phyloP scores from a whole-genome alignment of 2,888 invertebrate genomes.

The Syritta pipiens region DNA sequence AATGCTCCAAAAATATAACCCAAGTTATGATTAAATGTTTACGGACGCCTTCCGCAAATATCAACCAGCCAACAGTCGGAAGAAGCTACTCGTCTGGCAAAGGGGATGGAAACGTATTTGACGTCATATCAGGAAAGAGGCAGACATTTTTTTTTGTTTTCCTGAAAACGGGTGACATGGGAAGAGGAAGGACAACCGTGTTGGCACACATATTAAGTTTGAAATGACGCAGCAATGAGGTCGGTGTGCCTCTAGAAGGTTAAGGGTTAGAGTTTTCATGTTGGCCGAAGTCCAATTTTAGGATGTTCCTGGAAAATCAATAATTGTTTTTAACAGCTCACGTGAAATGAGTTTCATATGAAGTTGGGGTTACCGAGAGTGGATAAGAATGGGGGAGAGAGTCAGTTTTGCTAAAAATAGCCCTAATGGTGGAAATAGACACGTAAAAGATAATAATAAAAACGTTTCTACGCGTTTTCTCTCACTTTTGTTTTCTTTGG shows the following conservation, averaged over 20 bases:
- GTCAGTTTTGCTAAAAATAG: too few relatives aligned
- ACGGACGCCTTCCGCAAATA: neutral
- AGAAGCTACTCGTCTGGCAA: neutral
- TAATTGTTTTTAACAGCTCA: neutral
- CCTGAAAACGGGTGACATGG: too few relatives aligned
- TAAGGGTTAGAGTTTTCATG: conserved; percentile 21
- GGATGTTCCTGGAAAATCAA: neutral
- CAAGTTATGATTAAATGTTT: neutral
- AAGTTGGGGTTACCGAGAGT: neutral
- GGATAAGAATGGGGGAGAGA: neutral
- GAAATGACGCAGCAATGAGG: conserved; percentile 17
- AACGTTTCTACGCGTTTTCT: too few relatives aligned
- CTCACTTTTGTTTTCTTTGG: too few relatives aligned
- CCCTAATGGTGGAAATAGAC: too few relatives aligned
- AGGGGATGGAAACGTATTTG: neutral
- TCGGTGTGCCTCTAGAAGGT: conserved; percentile 31
- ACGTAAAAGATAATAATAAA: too few relatives aligned
- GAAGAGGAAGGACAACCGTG: too few relatives aligned
- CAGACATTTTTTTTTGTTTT: too few relatives aligned
- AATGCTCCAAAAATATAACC: neutral
- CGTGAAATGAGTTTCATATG: too few relatives aligned
- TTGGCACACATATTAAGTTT: neutral
- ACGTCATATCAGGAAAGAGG: neutral
- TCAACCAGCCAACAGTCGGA: too few relatives aligned
- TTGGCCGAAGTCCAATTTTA: conserved; percentile 31